These are phyloP conservation scores for Drosophila rellima DNA, from an alignment of 2,888 invertebrate species.

Conservation along the genomic window DNA sequence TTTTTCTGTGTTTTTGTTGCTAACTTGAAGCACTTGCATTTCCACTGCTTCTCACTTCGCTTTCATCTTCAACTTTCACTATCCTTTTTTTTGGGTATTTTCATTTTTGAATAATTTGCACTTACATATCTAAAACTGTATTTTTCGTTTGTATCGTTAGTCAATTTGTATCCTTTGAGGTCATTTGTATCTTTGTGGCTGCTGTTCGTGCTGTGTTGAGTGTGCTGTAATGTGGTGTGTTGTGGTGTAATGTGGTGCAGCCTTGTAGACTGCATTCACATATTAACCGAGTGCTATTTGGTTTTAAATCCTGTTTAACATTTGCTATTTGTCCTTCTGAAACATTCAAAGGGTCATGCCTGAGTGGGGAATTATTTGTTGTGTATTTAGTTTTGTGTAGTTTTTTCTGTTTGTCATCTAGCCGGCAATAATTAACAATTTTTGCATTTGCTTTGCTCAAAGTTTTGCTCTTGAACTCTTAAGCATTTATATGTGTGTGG, in stretches of 20 bases:
- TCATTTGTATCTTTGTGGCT: constrained; percentile 73
- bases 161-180: constrained; percentile 33
- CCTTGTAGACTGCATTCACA: constrained; percentile 21
- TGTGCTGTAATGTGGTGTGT: constrained; percentile 58
- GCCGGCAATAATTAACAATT: constrained; percentile 36
- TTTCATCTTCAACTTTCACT: constrained; percentile 6
- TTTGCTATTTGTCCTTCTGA: constrained; percentile 69
- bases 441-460: constrained; percentile 23
- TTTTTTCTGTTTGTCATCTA: constrained; percentile 18
- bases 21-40: constrained; percentile 59
- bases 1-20: constrained; percentile 59
- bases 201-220: constrained; percentile 56
- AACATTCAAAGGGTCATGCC: constrained; percentile 72
- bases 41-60: constrained; percentile 13
- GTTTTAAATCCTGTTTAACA: constrained; percentile 38
- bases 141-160: constrained; percentile 24
- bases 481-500: constrained; percentile 51
- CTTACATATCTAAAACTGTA: constrained; percentile 49
- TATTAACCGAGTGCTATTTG: constrained; percentile 46
- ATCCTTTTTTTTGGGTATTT: constrained; percentile 28
- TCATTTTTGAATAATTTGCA: constrained; percentile 52
- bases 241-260: constrained; percentile 16
- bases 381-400: constrained; percentile 23
- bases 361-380: constrained; percentile 56
- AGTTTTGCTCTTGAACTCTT: constrained; percentile 1